These are phyloP conservation scores for Megaceryle torquata DNA, from an alignment of 2,113 vertebrate genomes.

Conservation along the genomic window DNA sequence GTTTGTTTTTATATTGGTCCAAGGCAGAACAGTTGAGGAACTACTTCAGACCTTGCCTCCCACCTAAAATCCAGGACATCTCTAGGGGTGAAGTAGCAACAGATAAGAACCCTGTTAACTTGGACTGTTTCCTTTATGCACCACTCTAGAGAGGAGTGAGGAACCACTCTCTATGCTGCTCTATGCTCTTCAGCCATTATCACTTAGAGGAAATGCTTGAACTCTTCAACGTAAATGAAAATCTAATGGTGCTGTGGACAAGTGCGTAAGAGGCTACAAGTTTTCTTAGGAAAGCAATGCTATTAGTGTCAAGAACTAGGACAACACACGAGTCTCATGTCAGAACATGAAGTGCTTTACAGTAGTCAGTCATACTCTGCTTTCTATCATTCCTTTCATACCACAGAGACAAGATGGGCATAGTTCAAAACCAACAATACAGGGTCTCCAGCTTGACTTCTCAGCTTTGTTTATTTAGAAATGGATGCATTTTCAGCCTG, in stretches of 20 bases:
- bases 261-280: not conserved
- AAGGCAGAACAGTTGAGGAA: not conserved
- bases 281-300: not conserved
- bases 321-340: not conserved
- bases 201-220: not conserved
- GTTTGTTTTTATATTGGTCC: not conserved
- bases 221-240: not conserved
- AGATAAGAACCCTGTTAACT: not conserved
- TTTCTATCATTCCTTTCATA: not conserved
- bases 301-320: not conserved
- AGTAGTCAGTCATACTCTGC: not conserved
- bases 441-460: slow-evolving; percentile 1
- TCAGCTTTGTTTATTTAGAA: slow-evolving; percentile 13
- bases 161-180: not conserved
- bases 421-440: not conserved
- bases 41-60: not conserved
- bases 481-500: not conserved
- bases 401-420: not conserved
- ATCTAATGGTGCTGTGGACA: not conserved
- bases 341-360: slow-evolving; percentile 2
- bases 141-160: not conserved
- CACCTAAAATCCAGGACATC: not conserved
- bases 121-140: not conserved
- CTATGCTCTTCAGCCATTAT: not conserved
- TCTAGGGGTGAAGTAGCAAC: not conserved